Percentiles rank a stretch among this genome's conserved stretches.
These are phyloP conservation scores for Stenopsyche tienmushanensis DNA, from an alignment of 1,140 invertebrate species.

Conservation along the genomic window DNA sequence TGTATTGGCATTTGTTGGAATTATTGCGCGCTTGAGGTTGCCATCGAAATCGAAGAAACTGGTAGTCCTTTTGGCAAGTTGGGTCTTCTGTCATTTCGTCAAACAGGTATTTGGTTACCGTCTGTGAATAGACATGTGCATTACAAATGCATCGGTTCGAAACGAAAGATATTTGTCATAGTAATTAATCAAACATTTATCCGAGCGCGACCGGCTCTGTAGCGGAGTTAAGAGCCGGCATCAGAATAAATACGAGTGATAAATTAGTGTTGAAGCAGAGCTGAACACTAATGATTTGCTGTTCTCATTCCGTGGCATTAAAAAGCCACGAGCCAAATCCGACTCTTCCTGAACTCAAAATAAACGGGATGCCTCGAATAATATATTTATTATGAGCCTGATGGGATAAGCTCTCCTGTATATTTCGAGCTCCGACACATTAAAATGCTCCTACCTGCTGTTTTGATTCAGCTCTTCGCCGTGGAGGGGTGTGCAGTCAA, in stretches of 20 bases:
- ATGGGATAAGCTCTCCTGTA: background rate
- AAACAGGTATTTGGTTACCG: no score
- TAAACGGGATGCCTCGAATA: slow-evolving; percentile 10
- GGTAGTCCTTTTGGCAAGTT: no score
- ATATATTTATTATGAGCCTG: slow-evolving; percentile 3
- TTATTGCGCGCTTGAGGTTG: no score
- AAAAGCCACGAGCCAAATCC: slow-evolving; percentile 12
- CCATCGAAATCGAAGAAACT: no score
- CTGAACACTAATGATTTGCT: slow-evolving; percentile 6
- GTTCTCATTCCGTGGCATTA: slow-evolving; percentile 9
- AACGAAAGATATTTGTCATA: slow-evolving; percentile 13
- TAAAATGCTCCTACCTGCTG: background rate
- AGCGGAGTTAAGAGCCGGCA: background rate
- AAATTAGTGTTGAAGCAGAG: slow-evolving; percentile 2
- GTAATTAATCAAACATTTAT: slow-evolving; percentile 25
- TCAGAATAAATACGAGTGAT: background rate
- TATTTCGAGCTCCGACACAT: background rate
- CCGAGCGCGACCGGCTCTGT: background rate
- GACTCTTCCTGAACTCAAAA: slow-evolving; percentile 10
- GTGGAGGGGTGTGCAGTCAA: background rate
- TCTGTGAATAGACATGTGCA: no score
- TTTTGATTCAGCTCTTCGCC: background rate
- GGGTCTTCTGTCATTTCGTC: no score
- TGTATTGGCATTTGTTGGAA: no score
- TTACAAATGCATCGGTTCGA: background rate